Base-by-base conservation (phyloP, 2,113 vertebrate genomes). In the Nannospalax galili region DNA sequence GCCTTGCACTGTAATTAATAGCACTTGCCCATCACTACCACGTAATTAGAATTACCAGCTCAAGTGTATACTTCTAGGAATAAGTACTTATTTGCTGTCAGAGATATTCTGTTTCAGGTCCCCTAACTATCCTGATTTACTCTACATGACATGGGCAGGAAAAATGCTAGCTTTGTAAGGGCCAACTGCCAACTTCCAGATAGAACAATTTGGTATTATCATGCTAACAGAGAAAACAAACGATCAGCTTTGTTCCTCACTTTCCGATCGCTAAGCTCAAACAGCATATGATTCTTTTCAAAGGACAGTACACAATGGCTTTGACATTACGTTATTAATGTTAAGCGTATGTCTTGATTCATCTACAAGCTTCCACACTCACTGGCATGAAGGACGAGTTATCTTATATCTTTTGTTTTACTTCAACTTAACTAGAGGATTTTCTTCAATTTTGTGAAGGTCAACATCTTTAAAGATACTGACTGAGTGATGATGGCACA, bases 41-140 rank as follows among this genome's bases (percentile, higher is more conserved):
- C 85, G 48, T 88, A 87, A 96, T 97, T 97, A 96, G 79, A 92
- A 95, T 95, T 78, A 35, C 24, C 80, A 80, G 42, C 42, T 92
- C 91, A 97, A 97, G 93, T 69, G 7, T 90, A 4, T 84, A 17
- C 67, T 97, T 93, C 42, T 72, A 19, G 20, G 30, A 96, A 7
- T 11, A 45, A n/a, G 19, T 3, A 77, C 12, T 37, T 35, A 85
- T 92, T 97, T 97, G 67, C 93, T 84, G 79, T 95, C 79, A 87
- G 30, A 74, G 2, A 1, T 87, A 69, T 92, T 96, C 64, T 26
- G 85, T 2, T 70, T 62, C 48, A 77, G 3, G 6, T 93, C 93
- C 86, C 91, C 97, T 97, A 95, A 52, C 1, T 12, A 16, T 92
- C 22, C 15, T 60, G 32, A 69, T 64, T 82, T 86, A 84, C 52